Evolutionary conservation across 2,113 vertebrate genomes (phyloP).

Genomic region (Nycticorax nycticorax): DNA sequence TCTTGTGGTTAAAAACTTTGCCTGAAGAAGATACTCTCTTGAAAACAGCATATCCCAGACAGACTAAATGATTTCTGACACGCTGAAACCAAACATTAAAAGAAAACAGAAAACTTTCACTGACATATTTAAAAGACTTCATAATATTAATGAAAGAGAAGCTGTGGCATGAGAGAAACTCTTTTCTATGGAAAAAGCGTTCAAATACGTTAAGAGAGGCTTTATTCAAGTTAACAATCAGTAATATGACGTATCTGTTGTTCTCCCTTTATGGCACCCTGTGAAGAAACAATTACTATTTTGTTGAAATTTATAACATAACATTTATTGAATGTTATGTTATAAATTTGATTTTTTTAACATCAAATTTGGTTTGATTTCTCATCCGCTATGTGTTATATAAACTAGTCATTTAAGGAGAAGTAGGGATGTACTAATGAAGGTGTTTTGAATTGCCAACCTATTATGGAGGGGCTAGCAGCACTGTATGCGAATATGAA

Average conservation of each 20-base stretch:
- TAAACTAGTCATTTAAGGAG: neutral
- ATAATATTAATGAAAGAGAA: neutral
- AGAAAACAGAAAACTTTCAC: neutral
- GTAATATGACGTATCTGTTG: accelerated
- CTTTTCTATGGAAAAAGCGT: neutral
- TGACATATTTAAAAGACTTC: neutral
- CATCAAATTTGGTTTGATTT: neutral
- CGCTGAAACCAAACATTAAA: neutral
- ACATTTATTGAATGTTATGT: neutral
- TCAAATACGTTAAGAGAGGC: neutral
- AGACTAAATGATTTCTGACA: neutral
- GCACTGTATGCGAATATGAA: neutral
- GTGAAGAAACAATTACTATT: neutral
- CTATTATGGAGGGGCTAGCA: neutral
- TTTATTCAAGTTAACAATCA: neutral
- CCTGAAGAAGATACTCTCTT: neutral
- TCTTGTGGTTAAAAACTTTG: neutral
- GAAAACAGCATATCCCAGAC: neutral
- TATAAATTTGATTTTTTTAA: neutral
- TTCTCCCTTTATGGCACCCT: neutral
- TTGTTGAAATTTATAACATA: neutral
- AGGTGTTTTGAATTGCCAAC: neutral
- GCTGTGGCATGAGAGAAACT: neutral
- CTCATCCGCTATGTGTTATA: neutral
- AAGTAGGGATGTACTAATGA: neutral